Conservation (phyloP, 2,797 vertebrate genomes). For the Alectoris magna region DNA sequence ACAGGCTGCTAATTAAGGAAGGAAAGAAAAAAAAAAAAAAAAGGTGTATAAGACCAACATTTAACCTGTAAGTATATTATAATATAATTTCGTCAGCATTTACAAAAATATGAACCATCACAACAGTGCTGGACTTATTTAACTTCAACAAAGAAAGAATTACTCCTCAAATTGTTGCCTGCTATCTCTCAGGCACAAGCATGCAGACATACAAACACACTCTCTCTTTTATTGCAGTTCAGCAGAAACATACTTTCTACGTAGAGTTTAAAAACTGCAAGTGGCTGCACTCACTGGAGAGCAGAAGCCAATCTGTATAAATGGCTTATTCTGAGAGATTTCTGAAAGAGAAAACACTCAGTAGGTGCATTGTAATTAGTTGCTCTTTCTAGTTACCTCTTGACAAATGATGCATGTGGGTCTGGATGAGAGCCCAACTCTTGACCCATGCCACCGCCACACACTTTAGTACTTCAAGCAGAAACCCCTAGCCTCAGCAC, state of each 20-base stretch:
- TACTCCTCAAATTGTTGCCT: background rate
- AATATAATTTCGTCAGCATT: constrained; percentile 64
- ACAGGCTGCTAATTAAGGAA: constrained; percentile 29
- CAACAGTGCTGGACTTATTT: background rate
- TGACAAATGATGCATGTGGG: constrained; percentile 61
- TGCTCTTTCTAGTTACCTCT: constrained; percentile 69
- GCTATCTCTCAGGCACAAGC: background rate
- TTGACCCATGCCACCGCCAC: constrained; percentile 61
- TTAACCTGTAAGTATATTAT: constrained; percentile 56
- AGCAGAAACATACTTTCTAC: constrained; percentile 21
- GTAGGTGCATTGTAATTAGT: constrained; percentile 52
- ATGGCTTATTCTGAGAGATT: constrained; percentile 30
- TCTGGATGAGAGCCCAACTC: constrained; percentile 68
- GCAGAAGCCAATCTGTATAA: constrained; percentile 9
- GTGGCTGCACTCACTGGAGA: constrained; percentile 12
- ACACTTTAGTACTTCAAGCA: constrained; percentile 57
- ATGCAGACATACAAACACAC: background rate
- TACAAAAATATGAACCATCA: constrained; percentile 38
- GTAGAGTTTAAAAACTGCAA: constrained; percentile 49
- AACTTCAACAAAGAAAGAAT: background rate
- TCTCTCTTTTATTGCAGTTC: constrained; percentile 1
- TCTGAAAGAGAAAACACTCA: constrained; percentile 35
- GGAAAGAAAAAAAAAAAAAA: too few relatives aligned
- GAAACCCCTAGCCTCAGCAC: constrained; percentile 50
- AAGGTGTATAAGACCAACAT: background rate